Evolutionary conservation across 1,140 invertebrate species (phyloP).

Genomic region (Pseudomyrmex flavicornis): DNA sequence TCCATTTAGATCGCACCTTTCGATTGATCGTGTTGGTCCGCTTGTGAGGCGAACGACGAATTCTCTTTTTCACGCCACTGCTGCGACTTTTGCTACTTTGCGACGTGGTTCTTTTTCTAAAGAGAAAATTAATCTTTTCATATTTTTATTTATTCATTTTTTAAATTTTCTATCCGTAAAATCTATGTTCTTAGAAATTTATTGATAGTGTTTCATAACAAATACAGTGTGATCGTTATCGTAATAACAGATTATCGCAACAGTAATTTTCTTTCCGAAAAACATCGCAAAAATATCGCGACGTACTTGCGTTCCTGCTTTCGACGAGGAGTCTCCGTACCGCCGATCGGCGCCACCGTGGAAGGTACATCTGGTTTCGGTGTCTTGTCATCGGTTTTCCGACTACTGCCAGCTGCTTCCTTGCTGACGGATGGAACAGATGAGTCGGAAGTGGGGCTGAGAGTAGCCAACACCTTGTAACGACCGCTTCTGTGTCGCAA

Average conservation of each 20-base stretch:
- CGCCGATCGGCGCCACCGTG: neutral
- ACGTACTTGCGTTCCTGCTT: slow-evolving; percentile 33
- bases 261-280: neutral
- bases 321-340: neutral
- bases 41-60: slow-evolving; percentile 8
- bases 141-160: neutral
- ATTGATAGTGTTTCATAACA: neutral
- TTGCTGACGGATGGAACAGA: slow-evolving; percentile 4
- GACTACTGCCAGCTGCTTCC: slow-evolving; percentile 22
- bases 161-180: neutral
- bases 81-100: neutral
- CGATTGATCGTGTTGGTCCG: neutral
- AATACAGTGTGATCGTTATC: neutral
- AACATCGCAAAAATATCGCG: neutral
- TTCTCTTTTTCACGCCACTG: neutral
- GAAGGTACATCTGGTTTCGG: neutral
- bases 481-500: slow-evolving; percentile 78
- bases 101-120: slow-evolving; percentile 24
- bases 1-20: slow-evolving; percentile 6
- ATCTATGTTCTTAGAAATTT: neutral
- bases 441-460: slow-evolving; percentile 46
- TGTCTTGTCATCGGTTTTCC: slow-evolving; percentile 46
- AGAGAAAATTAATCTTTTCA: neutral
- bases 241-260: neutral
- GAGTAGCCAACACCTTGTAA: slow-evolving; percentile 73